Evolutionary conservation across 2,888 invertebrate species (phyloP), one percentile per base, ranked within the genome.

Genomic region (Ligdia adustata): DNA sequence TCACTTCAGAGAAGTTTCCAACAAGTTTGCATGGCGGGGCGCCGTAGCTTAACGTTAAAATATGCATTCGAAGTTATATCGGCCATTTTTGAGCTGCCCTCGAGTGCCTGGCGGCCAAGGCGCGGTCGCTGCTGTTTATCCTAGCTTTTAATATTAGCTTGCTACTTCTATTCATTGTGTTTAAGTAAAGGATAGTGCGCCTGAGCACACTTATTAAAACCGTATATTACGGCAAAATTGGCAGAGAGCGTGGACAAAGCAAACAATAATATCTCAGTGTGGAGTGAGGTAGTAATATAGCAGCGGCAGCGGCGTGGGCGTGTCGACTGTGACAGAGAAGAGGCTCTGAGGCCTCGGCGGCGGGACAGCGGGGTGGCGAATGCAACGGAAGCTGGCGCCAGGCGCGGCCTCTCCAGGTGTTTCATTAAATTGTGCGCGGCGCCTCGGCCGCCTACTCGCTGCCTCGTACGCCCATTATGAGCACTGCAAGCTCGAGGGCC

Each of bases 341-440:
- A 14, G 24, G 37, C 26, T 15, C 38, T 18, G 28, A 22, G 50
- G 46, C 39, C 39, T 46, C 49, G 47, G 66, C 57, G 61, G 55
- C 64, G 60, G 58, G 57, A 62, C 66, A 56, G 60, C 66, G 69
- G 70, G 72, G 75, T 79, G 85, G 87, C 86, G 85, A 88, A 89
- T 86, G 86, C 87, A 86, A 75, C 83, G 84, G 82, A 84, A 85
- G 82, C 80, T 67, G 77, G 83, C 75, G 73, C 80, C 80, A 67
- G 77, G 83, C 75, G 73, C 80, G 78, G 80, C 76, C 84, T 86
- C 87, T 88, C 83, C 88, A 89, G 89, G 89, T 89, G 89, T 90
- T 89, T 87, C 87, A 88, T 89, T 89, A 90, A 85, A 88, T 80
- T 69, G 85, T 76, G 81, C 78, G 81, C 79, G 82, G 83, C 85